Evolutionary conservation across 30 jellyfish, hydroid and myxozoan genomes (phyloP), one percentile per base, ranked within the genome.

Genomic region (Turritopsis rubra): DNA sequence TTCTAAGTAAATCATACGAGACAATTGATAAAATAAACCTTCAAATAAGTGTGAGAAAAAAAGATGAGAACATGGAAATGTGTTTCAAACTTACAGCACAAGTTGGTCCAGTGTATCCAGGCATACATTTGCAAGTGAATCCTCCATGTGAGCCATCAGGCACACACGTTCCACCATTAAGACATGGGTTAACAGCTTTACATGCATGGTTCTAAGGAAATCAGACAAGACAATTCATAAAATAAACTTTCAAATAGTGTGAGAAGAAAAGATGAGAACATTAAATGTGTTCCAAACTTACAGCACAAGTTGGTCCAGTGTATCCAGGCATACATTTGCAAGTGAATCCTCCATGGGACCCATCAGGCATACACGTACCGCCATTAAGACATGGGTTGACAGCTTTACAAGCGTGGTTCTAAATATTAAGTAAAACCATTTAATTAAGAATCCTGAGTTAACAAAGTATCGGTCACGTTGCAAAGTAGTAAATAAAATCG

Each of bases 301-400:
- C 77, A 7, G 23, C 30, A 27, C 77, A 68, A 7, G 16, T 68
- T 7, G 87, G 31, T 28, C 96, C 96, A 13, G 87, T 79, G 87
- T 74, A 89, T 53, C 96, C 96, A n/a, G 71, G 70, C 81, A 82
- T 89, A 89, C 96, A 89, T 29, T 79, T 87, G 25, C 96, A 89
- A 20, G 82, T 29, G 84, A 89, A 89, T 78, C 84, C 82, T 31
- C 85, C 85, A 17, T 89, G 89, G 29, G 84, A 90, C 24, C 85
- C 89, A 1, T 90, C 96, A 3, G 92, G 93, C 0, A 80, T 79
- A 52, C 96, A 89, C 28, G 53, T 80, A 29, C 96, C 96, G 7
- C 79, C 87, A 27, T 84, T 89, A 54, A 82, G 88, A 65, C 96
- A 89, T 25, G 96, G 96, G 31, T 89, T 87, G 79, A 90, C 92